These are phyloP conservation scores for Pelobates cultripes DNA, from an alignment of 2,797 vertebrate genomes.

Conservation along the genomic window DNA sequence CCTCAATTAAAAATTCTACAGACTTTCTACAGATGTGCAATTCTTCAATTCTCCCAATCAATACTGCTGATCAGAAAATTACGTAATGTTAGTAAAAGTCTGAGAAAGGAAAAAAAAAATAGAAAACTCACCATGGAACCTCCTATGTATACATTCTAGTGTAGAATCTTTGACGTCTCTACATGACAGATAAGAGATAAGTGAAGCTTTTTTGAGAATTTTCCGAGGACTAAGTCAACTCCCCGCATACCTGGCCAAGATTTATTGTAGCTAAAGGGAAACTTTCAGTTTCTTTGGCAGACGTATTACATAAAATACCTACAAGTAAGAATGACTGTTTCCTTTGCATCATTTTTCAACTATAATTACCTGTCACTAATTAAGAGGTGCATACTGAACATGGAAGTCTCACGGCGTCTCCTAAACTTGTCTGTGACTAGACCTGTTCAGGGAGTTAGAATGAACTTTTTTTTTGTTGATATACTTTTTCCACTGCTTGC, in stretches of 20 bases:
- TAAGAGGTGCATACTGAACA: neutral
- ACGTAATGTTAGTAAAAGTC: neutral
- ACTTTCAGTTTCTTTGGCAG: constrained; percentile 3
- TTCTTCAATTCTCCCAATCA: no score
- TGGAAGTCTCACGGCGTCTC: neutral
- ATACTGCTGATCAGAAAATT: no score
- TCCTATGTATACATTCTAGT: neutral
- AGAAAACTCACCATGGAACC: neutral
- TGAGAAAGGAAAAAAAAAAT: neutral
- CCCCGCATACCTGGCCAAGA: constrained; percentile 1
- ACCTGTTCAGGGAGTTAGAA: neutral
- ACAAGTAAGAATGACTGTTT: neutral
- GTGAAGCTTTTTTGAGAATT: neutral
- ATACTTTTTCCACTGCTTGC: neutral
- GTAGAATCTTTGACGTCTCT: neutral
- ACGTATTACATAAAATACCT: neutral
- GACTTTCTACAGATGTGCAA: neutral
- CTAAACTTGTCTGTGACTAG: neutral
- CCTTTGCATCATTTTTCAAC: neutral
- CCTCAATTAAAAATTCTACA: neutral
- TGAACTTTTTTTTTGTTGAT: neutral
- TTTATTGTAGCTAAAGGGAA: neutral
- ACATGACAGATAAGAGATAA: neutral
- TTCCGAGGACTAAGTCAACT: neutral
- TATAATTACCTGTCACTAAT: neutral